Evolutionary conservation across 2,797 vertebrate species (phyloP).

Genomic region (Mormyrus hasselquistii): DNA sequence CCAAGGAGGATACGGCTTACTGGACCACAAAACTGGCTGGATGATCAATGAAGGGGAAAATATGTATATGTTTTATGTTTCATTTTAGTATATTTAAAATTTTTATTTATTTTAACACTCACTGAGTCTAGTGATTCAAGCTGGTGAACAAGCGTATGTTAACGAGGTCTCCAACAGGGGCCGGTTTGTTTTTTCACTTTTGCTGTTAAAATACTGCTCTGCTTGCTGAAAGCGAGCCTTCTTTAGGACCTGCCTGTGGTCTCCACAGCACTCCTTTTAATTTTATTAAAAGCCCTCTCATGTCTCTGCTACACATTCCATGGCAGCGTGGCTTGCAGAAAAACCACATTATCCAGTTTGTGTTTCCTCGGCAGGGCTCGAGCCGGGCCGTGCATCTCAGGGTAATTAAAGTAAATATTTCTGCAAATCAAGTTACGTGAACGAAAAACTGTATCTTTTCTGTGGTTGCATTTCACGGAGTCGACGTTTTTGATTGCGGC

Average conservation of each 20-base stretch:
- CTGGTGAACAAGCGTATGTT: constrained; percentile 26
- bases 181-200: constrained; percentile 39
- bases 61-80: neutral
- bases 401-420: constrained; percentile 10
- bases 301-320: constrained; percentile 41
- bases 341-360: constrained; percentile 36
- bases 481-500: neutral
- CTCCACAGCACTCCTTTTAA: constrained; percentile 47
- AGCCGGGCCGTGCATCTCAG: neutral
- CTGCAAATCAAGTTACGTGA: neutral
- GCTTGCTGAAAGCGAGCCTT: constrained; percentile 34
- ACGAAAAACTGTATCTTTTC: neutral
- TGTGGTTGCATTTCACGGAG: neutral
- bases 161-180: constrained; percentile 44
- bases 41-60: neutral
- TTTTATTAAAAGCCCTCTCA: constrained; percentile 36
- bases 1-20: neutral
- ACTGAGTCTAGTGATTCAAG: constrained; percentile 10
- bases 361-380: neutral
- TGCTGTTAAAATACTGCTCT: constrained; percentile 45
- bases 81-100: neutral
- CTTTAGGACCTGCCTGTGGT: constrained; percentile 42
- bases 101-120: constrained; percentile 17
- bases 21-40: neutral
- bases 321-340: constrained; percentile 36